phyloP scores from a whole-genome alignment of 1,140 invertebrate species.

The Pseudobourletiella spinata region DNA sequence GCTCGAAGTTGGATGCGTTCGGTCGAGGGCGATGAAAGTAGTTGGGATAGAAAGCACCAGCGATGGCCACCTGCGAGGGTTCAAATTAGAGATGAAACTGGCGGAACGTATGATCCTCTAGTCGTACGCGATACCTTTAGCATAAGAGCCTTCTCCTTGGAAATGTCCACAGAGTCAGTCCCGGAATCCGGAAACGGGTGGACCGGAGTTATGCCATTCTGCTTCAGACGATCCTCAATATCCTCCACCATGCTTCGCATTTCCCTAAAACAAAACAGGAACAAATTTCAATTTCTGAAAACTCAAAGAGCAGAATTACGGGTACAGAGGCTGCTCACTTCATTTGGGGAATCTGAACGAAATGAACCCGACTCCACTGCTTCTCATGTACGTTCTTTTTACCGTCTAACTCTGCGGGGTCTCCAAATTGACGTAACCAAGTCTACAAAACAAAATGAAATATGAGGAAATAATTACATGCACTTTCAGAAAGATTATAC shows the following conservation, averaged over 20 bases:
- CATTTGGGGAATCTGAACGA: constrained; percentile 31
- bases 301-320: no score
- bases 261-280: constrained; percentile 27
- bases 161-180: background rate
- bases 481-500: no score
- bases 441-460: background rate
- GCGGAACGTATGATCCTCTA: no score
- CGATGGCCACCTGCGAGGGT: constrained; percentile 52
- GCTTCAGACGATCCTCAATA: constrained; percentile 19
- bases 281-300: no score
- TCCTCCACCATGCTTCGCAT: constrained; percentile 18
- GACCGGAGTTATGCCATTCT: background rate
- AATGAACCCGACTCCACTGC: background rate
- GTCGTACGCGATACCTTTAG: no score
- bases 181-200: background rate
- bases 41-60: constrained; percentile 84
- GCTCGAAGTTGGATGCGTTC: constrained; percentile 49
- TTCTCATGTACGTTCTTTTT: background rate
- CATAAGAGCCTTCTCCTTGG: constrained; percentile 18
- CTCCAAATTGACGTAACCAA: background rate
- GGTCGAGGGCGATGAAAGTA: constrained; percentile 58
- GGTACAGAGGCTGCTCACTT: no score
- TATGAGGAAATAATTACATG: background rate
- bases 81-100: no score
- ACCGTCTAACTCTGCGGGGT: background rate